phyloP scores from a whole-genome alignment of 2,113 vertebrate species.

The Balaenoptera acutorostrata region DNA sequence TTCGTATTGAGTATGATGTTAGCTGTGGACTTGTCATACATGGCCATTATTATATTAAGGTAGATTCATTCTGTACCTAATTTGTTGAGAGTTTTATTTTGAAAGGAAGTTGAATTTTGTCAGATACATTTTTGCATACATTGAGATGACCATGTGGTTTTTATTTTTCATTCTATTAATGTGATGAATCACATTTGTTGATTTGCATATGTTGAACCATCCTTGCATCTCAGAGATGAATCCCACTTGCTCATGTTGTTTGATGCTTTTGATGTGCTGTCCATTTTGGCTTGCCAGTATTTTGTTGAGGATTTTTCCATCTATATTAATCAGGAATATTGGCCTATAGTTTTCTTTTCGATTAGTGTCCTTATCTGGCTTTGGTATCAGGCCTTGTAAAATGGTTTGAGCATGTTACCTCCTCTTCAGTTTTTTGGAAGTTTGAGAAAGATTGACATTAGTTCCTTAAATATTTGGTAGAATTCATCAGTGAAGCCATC shows the following conservation, averaged over 20 bases:
- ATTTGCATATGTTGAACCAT: not conserved
- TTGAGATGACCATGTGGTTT: not conserved
- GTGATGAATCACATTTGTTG: not conserved
- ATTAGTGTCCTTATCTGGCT: not conserved
- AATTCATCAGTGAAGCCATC: not conserved
- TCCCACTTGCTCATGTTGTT: not conserved
- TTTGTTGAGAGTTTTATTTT: not conserved
- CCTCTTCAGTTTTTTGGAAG: not conserved
- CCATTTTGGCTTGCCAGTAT: not conserved
- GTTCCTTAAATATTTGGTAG: not conserved
- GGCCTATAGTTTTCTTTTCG: not conserved
- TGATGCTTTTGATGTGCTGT: not conserved
- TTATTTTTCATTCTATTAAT: not conserved
- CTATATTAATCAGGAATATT: not conserved
- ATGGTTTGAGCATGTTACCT: not conserved
- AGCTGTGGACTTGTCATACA: not conserved
- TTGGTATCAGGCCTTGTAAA: not conserved
- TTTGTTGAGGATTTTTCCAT: not conserved
- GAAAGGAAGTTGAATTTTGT: not conserved
- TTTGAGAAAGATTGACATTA: not conserved
- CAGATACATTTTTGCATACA: not conserved
- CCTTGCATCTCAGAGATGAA: not conserved
- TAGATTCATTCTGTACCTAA: not conserved
- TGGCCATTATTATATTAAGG: not conserved
- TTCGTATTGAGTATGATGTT: not conserved